These are phyloP conservation scores for Crossoptilon crossoptilon DNA, from an alignment of 2,797 vertebrate species.

Conservation along the genomic window DNA sequence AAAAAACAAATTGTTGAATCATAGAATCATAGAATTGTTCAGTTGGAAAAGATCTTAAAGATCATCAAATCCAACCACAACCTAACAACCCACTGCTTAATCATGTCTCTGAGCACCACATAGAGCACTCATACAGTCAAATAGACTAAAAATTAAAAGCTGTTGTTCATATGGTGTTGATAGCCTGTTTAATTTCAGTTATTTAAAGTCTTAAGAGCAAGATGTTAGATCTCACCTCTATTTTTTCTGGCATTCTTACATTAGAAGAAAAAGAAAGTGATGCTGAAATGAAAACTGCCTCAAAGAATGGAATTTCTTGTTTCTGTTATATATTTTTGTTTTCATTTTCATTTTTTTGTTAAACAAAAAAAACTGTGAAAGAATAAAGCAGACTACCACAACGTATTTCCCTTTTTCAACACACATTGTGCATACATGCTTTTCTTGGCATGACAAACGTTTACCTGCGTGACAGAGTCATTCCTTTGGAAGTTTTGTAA, in stretches of 20 bases:
- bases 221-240: not conserved
- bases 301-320: not conserved
- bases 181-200: not conserved
- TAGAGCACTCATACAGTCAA: not conserved
- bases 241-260: not conserved
- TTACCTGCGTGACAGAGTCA: not conserved
- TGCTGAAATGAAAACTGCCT: not conserved
- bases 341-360: not conserved
- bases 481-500: conserved; percentile 8
- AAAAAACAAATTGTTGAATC: not conserved
- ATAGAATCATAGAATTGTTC: no score
- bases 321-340: not conserved
- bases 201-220: not conserved
- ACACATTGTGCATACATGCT: not conserved
- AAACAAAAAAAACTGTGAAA: conserved; percentile 1
- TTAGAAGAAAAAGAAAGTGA: not conserved
- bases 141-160: not conserved
- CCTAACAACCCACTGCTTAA: no score
- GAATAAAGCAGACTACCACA: not conserved
- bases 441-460: not conserved
- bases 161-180: not conserved
- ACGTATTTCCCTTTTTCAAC: not conserved
- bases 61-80: no score
- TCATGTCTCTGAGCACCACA: no score
- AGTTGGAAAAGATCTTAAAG: no score